phyloP scores from a whole-genome alignment of 2,888 invertebrate genomes.

The Galerucella calmariensis region DNA sequence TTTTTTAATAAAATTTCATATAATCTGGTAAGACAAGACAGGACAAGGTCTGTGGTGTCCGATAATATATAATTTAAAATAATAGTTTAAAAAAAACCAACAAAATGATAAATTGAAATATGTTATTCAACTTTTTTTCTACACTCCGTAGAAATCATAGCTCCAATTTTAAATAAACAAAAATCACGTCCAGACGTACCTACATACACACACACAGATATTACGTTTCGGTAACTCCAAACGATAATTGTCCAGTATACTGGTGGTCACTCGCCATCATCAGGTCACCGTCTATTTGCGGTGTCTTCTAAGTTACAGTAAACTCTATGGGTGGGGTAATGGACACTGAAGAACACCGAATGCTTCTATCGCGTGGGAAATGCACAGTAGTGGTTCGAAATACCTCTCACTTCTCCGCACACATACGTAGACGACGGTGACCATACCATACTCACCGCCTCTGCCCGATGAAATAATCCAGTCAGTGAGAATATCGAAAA shows the following conservation, averaged over 20 bases:
- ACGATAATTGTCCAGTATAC: slow-evolving; percentile 43
- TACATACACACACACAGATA: slow-evolving; percentile 6
- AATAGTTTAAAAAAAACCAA: no score
- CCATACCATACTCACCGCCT: slow-evolving; percentile 58
- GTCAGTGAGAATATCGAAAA: slow-evolving; percentile 14
- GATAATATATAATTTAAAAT: no score
- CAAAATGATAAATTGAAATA: background rate
- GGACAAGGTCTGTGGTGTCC: no score
- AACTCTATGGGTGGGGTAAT: slow-evolving; percentile 53
- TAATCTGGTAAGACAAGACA: no score
- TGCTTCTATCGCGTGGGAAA: slow-evolving; percentile 72
- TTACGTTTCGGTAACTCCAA: slow-evolving; percentile 35
- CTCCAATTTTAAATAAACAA: slow-evolving; percentile 9
- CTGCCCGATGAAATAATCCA: slow-evolving; percentile 38
- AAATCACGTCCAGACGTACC: slow-evolving; percentile 22
- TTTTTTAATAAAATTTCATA: no score
- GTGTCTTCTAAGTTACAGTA: slow-evolving; percentile 47
- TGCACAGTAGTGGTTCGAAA: slow-evolving; percentile 70
- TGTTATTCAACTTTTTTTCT: background rate
- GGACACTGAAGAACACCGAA: slow-evolving; percentile 60
- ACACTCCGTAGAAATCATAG: slow-evolving; percentile 5
- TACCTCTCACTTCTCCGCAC: slow-evolving; percentile 60
- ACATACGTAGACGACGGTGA: slow-evolving; percentile 51
- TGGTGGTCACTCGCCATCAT: slow-evolving; percentile 46
- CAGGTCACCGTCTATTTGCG: slow-evolving; percentile 45